Conservation (phyloP, 1,140 invertebrate species). For the Neelides sp. region DNA sequence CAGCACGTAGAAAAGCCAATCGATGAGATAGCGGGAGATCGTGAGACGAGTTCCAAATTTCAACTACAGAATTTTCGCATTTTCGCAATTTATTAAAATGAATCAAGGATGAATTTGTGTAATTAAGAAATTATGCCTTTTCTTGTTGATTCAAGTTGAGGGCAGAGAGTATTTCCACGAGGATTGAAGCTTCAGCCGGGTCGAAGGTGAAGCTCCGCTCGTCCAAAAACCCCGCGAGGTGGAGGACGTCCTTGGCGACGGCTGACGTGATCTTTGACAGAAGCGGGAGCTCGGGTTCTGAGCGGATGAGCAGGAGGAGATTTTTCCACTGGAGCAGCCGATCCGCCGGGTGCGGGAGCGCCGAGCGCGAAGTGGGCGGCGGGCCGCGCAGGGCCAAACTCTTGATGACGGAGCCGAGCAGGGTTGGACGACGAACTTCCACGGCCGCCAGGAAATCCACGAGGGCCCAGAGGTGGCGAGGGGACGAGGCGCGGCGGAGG, state of each 20-base stretch:
- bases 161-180: too few relatives aligned
- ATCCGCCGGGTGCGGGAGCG: background rate
- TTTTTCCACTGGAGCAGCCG: conserved; percentile 9
- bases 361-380: too few relatives aligned
- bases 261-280: too few relatives aligned
- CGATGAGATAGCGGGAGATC: conserved; percentile 23
- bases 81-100: too few relatives aligned
- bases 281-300: too few relatives aligned
- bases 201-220: conserved; percentile 16
- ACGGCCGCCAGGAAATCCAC: conserved; percentile 14
- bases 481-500: conserved; percentile 10
- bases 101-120: too few relatives aligned
- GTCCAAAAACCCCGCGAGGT: too few relatives aligned
- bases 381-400: conserved; percentile 14
- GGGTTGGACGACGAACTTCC: conserved; percentile 19
- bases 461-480: conserved; percentile 23
- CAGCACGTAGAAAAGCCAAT: conserved; percentile 23
- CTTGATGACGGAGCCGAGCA: conserved; percentile 12
- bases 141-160: too few relatives aligned
- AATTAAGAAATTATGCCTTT: too few relatives aligned
- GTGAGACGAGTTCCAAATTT: conserved; percentile 26
- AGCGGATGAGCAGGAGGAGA: conserved; percentile 4
- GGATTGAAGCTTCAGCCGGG: conserved; percentile 13
- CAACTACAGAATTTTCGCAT: too few relatives aligned
- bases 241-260: too few relatives aligned